A percentile compares a stretch with the other conserved stretches of the same genome.
Conservation (phyloP, 2,888 invertebrate species). For the Mycalesis mineus region DNA sequence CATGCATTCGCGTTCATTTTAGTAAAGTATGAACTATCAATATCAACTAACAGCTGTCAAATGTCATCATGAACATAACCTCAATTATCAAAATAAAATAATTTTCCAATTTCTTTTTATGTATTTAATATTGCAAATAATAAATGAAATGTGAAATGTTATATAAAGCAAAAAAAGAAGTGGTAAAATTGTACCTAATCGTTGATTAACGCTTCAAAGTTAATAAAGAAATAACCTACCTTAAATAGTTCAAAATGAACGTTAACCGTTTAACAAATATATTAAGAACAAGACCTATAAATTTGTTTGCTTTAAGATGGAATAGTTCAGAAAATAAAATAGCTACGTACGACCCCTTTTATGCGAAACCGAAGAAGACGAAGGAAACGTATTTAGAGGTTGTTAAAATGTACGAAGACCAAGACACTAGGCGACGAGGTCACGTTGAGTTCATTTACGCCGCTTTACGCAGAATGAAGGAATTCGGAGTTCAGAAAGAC, state of each 20-base stretch:
- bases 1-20: background rate
- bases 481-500: constrained; percentile 92
- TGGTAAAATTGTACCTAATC: too few species aligned
- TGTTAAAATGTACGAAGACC: constrained; percentile 84
- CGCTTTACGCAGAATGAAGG: constrained; percentile 91
- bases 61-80: background rate
- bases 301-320: constrained; percentile 52
- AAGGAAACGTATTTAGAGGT: constrained; percentile 84
- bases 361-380: constrained; percentile 73
- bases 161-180: background rate
- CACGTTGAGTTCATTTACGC: constrained; percentile 97
- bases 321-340: constrained; percentile 60
- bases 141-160: background rate
- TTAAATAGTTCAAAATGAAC: constrained; percentile 43
- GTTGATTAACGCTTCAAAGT: too few species aligned
- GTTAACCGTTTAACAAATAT: constrained; percentile 53
- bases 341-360: constrained; percentile 67
- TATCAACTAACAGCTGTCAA: background rate
- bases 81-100: too few species aligned
- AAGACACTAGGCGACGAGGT: constrained; percentile 85
- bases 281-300: constrained; percentile 43
- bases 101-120: background rate
- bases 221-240: background rate
- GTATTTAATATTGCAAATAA: too few species aligned
- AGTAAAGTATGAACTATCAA: background rate